phyloP scores from a whole-genome alignment of 2,888 invertebrate species.

The Lithophane ornitopus region DNA sequence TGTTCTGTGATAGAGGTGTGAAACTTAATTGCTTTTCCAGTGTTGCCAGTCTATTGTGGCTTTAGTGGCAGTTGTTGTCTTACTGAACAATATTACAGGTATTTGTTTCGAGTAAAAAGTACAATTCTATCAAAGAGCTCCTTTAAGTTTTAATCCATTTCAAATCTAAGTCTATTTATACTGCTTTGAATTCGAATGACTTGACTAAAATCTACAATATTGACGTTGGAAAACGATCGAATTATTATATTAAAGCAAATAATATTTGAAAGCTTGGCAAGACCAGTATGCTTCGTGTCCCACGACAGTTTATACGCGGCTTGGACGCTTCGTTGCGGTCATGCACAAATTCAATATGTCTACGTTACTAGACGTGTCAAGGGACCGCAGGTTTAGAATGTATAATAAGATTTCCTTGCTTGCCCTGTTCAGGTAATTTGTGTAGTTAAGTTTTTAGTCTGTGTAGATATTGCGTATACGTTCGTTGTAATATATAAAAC shows the following conservation, averaged over 20 bases:
- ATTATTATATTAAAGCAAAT: not conserved
- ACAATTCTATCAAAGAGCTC: not conserved
- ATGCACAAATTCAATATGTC: conserved; percentile 46
- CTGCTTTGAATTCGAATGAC: not conserved
- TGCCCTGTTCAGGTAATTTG: conserved; percentile 1
- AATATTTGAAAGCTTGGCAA: conserved; percentile 11
- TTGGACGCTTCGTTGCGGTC: conserved; percentile 15
- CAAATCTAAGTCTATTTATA: not conserved
- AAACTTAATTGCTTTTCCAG: conserved; percentile 14
- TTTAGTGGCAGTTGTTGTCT: not conserved
- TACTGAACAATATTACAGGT: not conserved
- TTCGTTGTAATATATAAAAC: not conserved
- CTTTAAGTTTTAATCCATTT: not conserved
- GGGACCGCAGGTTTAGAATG: conserved; percentile 12
- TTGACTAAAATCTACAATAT: not conserved
- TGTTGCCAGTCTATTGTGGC: not conserved
- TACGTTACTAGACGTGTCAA: not conserved
- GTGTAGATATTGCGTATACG: not conserved
- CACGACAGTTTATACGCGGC: conserved; percentile 11
- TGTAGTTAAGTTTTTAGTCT: not conserved
- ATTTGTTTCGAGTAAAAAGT: not conserved
- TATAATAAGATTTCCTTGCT: conserved; percentile 12
- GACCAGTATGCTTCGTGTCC: not conserved
- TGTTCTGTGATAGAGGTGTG: conserved; percentile 4
- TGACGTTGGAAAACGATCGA: not conserved